phyloP scores from a whole-genome alignment of 2,113 vertebrate species.

The Sphyrna mokarran region DNA sequence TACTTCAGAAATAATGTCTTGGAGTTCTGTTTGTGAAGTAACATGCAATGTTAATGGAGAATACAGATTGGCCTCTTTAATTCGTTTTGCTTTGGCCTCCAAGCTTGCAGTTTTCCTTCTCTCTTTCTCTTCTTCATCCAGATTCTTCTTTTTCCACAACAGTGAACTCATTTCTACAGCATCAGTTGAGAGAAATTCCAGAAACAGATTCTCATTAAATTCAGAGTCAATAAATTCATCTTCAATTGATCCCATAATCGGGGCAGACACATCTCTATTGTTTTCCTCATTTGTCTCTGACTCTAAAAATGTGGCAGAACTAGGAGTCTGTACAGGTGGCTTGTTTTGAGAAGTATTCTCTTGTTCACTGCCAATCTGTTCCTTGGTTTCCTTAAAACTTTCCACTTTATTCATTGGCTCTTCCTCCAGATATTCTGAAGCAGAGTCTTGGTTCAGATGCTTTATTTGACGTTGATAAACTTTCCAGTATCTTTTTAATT shows the following conservation, averaged over 20 bases:
- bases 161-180: slow-evolving; percentile 54
- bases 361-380: background rate
- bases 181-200: slow-evolving; percentile 61
- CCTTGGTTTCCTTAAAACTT: slow-evolving; percentile 43
- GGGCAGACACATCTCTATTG: background rate
- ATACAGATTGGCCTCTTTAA: slow-evolving; percentile 59
- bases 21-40: slow-evolving; percentile 81
- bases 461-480: slow-evolving; percentile 59
- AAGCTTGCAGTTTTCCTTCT: slow-evolving; percentile 69
- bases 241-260: background rate
- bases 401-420: slow-evolving; percentile 43
- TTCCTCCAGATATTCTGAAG: slow-evolving; percentile 45
- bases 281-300: background rate
- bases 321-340: background rate
- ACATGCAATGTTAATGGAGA: slow-evolving; percentile 80
- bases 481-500: slow-evolving; percentile 85
- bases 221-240: background rate
- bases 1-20: slow-evolving; percentile 74
- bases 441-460: slow-evolving; percentile 42
- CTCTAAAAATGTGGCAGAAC: background rate
- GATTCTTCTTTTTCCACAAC: slow-evolving; percentile 50
- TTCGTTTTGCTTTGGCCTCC: slow-evolving; percentile 57
- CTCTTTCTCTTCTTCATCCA: slow-evolving; percentile 61
- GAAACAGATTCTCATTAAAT: slow-evolving; percentile 46
- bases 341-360: no score